Conservation (phyloP, 2,888 invertebrate genomes). For the Metellina segmentata region DNA sequence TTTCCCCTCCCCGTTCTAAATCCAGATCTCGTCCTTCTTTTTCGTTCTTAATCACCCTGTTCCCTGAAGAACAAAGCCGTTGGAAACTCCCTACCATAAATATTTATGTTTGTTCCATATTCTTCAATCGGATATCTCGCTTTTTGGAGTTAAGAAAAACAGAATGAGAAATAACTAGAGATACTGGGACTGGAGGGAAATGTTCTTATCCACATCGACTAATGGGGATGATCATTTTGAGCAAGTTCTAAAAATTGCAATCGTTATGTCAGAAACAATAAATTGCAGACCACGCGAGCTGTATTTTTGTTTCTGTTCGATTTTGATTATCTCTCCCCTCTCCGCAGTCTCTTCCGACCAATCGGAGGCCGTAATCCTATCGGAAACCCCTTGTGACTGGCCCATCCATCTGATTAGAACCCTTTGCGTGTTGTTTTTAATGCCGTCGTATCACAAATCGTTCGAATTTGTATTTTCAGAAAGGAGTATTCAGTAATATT, state of each 20-base stretch:
- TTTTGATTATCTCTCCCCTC: too few relatives aligned
- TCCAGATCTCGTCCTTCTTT: not conserved
- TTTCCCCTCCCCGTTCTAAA: not conserved
- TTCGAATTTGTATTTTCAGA: too few relatives aligned
- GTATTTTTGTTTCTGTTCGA: not conserved
- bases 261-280: not conserved
- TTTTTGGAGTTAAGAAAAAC: not conserved
- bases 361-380: not conserved
- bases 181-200: not conserved
- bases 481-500: too few relatives aligned
- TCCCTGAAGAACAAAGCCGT: not conserved
- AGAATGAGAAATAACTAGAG: not conserved
- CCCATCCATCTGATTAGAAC: too few relatives aligned
- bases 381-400: too few relatives aligned
- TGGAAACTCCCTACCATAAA: constrained; percentile 1
- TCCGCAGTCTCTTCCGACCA: not conserved
- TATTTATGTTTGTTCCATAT: constrained; percentile 21
- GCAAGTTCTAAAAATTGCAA: not conserved
- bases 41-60: constrained; percentile 5
- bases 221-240: too few relatives aligned
- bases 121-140: not conserved
- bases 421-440: too few relatives aligned
- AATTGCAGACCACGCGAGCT: not conserved
- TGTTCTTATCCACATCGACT: too few relatives aligned
- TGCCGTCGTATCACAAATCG: too few relatives aligned